A percentile compares a stretch with the other conserved stretches of the same genome.
Evolutionary conservation across 1,140 invertebrate genomes (phyloP).

Genomic region (Leptoteleia sp.): DNA sequence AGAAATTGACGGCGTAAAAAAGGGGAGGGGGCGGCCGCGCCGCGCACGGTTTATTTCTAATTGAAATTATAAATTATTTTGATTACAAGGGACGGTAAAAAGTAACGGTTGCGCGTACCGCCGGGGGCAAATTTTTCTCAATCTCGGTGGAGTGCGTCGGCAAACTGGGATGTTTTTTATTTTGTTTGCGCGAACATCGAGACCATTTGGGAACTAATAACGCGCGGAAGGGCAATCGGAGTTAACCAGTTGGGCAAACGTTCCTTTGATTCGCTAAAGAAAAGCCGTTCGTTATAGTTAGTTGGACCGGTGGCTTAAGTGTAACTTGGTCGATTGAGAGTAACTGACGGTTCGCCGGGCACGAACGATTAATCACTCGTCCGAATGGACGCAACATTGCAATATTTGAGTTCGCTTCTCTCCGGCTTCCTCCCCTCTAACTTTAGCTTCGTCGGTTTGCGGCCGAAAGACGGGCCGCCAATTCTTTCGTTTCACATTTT

Average conservation of each 20-base stretch:
- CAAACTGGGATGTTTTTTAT: conserved; percentile 46
- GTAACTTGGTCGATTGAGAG: conserved; percentile 59
- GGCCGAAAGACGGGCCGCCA: conserved; percentile 16
- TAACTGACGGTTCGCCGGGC: conserved; percentile 46
- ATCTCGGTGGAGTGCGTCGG: conserved; percentile 22
- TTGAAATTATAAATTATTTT: conserved; percentile 49
- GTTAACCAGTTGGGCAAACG: conserved; percentile 54
- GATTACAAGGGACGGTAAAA: conserved; percentile 24
- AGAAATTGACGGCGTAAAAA: conserved; percentile 8
- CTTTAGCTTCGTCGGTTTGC: too few species aligned
- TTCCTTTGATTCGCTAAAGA: conserved; percentile 59
- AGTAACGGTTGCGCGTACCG: conserved; percentile 19
- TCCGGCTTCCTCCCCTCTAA: background rate
- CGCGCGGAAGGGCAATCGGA: conserved; percentile 51
- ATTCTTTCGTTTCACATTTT: too few species aligned
- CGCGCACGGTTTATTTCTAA: conserved; percentile 7
- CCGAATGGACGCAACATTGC: conserved; percentile 47
- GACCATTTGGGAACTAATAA: conserved; percentile 62
- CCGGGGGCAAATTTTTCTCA: conserved; percentile 20
- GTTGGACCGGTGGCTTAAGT: conserved; percentile 47
- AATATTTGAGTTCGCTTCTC: conserved; percentile 43
- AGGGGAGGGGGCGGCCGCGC: background rate
- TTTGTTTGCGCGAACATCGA: conserved; percentile 53
- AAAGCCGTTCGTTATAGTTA: conserved; percentile 59
- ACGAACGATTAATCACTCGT: conserved; percentile 60